phyloP scores from a whole-genome alignment of 1,140 invertebrate species.

The Ericerus pela region DNA sequence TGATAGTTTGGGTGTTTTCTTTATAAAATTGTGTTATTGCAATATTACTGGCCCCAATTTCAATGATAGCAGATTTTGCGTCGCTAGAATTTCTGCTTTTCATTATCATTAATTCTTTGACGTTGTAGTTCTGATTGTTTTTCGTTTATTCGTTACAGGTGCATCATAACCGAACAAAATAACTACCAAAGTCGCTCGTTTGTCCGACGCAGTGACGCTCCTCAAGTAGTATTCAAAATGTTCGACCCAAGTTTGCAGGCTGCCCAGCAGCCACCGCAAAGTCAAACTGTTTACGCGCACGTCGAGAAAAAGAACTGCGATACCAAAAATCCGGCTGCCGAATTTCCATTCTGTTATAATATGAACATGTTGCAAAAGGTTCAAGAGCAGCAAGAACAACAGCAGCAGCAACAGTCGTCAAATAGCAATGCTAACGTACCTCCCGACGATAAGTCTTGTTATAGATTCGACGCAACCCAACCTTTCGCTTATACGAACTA shows the following conservation, averaged over 20 bases:
- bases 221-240: too few relatives aligned
- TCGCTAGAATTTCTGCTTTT: too few relatives aligned
- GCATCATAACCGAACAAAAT: too few relatives aligned
- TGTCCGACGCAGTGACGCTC: too few relatives aligned
- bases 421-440: constrained; percentile 19
- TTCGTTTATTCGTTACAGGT: too few relatives aligned
- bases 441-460: constrained; percentile 37
- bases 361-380: constrained; percentile 38
- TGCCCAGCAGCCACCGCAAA: constrained; percentile 15
- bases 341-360: constrained; percentile 39
- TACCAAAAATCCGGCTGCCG: constrained; percentile 29
- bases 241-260: neutral
- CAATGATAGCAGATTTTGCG: too few relatives aligned
- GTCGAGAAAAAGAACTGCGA: constrained; percentile 14
- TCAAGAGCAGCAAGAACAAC: constrained; percentile 19
- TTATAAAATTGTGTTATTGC: too few relatives aligned
- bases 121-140: too few relatives aligned
- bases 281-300: constrained; percentile 9
- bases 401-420: neutral
- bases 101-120: too few relatives aligned
- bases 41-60: too few relatives aligned
- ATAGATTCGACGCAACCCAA: constrained; percentile 36
- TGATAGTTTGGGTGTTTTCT: too few relatives aligned
- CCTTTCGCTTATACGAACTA: constrained; percentile 39
- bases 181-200: too few relatives aligned